Evolutionary conservation across 2,113 vertebrate species (phyloP).

Genomic region (Tursiops truncatus): DNA sequence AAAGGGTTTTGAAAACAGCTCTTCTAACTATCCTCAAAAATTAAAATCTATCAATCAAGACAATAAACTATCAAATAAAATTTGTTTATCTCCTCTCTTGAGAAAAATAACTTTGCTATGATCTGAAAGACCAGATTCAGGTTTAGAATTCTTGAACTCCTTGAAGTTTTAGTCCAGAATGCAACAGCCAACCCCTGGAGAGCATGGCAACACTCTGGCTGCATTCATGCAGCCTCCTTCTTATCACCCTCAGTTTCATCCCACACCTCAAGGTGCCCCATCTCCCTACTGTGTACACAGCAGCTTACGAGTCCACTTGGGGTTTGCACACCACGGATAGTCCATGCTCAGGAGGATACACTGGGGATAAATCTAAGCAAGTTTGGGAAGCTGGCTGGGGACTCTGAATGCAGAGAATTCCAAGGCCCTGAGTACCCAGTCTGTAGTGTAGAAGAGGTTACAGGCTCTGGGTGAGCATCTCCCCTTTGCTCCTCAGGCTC

Average conservation of each 20-base stretch:
- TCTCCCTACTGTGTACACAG: too few species aligned
- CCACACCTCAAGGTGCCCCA: not conserved
- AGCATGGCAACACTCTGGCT: not conserved
- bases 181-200: not conserved
- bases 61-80: not conserved
- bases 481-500: not conserved
- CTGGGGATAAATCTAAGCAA: not conserved
- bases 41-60: not conserved
- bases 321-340: rapidly evolving
- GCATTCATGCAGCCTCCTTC: not conserved
- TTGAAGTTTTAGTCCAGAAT: not conserved
- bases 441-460: not conserved
- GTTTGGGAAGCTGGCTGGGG: not conserved
- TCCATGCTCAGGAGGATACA: not conserved
- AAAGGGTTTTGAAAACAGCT: not conserved
- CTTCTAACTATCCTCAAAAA: not conserved
- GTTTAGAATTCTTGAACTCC: not conserved
- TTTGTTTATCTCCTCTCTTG: not conserved
- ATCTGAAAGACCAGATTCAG: not conserved
- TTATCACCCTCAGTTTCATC: not conserved
- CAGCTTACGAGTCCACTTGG: not conserved
- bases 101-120: not conserved
- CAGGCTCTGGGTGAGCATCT: not conserved
- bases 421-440: not conserved
- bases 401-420: not conserved